Evolutionary conservation across 2,113 vertebrate genomes (phyloP).

Genomic region (Hoplias malabaricus): DNA sequence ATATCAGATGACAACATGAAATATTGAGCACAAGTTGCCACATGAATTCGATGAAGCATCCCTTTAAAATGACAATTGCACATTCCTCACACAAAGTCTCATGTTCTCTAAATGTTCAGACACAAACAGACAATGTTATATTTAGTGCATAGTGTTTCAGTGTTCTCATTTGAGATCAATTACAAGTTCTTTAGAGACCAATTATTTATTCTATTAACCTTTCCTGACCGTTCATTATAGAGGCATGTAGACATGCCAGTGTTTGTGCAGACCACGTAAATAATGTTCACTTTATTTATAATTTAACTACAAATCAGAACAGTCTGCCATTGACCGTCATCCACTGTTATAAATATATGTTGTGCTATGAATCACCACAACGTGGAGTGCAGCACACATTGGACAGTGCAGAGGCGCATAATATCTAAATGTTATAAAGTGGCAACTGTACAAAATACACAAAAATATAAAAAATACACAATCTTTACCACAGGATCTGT

Average conservation of each 20-base stretch:
- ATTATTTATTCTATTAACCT: neutral
- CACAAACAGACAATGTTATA: neutral
- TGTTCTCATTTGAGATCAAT: too few species aligned
- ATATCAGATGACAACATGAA: neutral
- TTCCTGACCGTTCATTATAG: neutral
- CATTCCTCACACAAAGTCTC: neutral
- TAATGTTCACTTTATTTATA: neutral
- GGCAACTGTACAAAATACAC: constrained; percentile 38
- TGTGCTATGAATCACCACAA: neutral
- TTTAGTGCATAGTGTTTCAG: neutral
- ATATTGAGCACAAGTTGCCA: neutral
- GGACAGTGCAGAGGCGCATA: constrained; percentile 42
- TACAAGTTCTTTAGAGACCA: neutral
- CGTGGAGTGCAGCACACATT: constrained; percentile 21
- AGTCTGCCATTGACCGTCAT: too few species aligned
- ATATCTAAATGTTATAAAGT: neutral
- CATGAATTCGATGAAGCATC: neutral
- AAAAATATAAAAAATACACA: constrained; percentile 44
- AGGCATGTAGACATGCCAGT: neutral
- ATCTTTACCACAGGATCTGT: constrained; percentile 16
- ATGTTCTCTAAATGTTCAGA: neutral
- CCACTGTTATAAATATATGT: too few species aligned
- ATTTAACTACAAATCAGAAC: too few species aligned
- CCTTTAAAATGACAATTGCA: constrained; percentile 1
- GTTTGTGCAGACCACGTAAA: neutral